Evolutionary conservation across 2,888 invertebrate genomes (phyloP).

Genomic region (Diaphora mendica): DNA sequence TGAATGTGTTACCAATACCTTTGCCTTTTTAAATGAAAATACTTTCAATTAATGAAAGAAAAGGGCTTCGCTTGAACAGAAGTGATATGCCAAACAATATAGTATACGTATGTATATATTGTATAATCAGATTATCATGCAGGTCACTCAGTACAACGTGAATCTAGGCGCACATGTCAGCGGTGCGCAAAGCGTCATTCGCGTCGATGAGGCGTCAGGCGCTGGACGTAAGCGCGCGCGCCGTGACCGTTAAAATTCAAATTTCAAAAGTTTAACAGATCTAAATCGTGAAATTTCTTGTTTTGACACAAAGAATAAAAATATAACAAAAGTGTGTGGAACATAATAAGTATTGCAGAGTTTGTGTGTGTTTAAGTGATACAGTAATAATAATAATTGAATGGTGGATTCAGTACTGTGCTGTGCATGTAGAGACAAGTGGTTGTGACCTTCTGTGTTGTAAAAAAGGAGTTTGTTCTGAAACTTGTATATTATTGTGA

Average conservation of each 20-base stretch:
- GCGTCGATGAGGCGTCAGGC: constrained; percentile 71
- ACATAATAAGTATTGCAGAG: constrained; percentile 29
- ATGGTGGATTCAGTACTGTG: constrained; percentile 47
- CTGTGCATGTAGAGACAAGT: constrained; percentile 76
- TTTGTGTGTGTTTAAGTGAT: constrained; percentile 50
- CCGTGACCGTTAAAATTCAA: constrained; percentile 70
- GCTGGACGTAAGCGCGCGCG: constrained; percentile 71
- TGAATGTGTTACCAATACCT: constrained; percentile 9
- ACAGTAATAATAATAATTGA: constrained; percentile 29
- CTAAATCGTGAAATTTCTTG: constrained; percentile 54
- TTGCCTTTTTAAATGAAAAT: not conserved
- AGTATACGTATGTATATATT: constrained; percentile 57
- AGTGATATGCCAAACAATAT: constrained; percentile 62
- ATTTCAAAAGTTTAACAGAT: constrained; percentile 61
- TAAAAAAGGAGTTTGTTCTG: constrained; percentile 63
- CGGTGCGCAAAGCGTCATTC: constrained; percentile 67
- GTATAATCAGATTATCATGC: constrained; percentile 82
- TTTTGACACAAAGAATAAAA: constrained; percentile 31
- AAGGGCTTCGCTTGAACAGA: constrained; percentile 60
- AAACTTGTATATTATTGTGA: constrained; percentile 65
- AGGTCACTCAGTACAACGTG: constrained; percentile 71
- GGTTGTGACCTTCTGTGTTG: constrained; percentile 75
- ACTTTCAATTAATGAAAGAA: constrained; percentile 41
- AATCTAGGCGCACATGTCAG: constrained; percentile 66
- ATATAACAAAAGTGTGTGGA: constrained; percentile 46